Evolutionary conservation across 2,888 invertebrate species (phyloP), one percentile per base, ranked within the genome.

Genomic region (Anoplius nigerrimus): DNA sequence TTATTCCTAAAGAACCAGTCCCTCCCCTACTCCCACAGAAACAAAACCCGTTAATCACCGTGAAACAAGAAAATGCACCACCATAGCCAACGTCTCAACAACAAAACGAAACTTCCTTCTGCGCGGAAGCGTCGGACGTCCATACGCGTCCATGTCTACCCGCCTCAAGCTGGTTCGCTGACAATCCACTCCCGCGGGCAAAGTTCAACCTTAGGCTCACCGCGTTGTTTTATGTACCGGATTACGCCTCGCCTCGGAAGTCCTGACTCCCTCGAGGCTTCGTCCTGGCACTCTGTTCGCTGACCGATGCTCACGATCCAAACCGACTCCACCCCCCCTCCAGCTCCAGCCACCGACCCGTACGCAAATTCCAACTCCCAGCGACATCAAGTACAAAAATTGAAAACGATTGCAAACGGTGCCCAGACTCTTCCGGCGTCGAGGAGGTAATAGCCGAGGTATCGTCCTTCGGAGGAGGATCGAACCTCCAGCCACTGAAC

Each of bases 121-220:
- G n/a, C 22, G 61, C 60, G 53, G n/a, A 20, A 53, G 59, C 61
- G 52, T 52, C 54, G 69, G 59, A 69, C 65, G 63, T 66, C 59
- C 68, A 61, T 59, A 52, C 61, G 53, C 43, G 42, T 52, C 18
- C 22, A 55, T 48, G 56, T 42, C 67, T 65, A 54, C n/a, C 65
- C 51, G 65, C 48, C 24, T 16, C n/a, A 48, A 43, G 54, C 61
- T 62, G 61, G 54, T 58, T 67, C 62, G 59, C 76, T 69, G 73
- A 77, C 77, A 78, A 75, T 62, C 68, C 74, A 66, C 68, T 72
- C 75, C 67, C 71, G 65, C 74, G 79, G 78, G 79, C 78, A 80
- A 80, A 81, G 79, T 81, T 82, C 81, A 74, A 72, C 72, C 66
- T 71, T 76, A 71, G 66, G 61, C 66, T 70, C 66, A 66, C 64